A percentile compares a stretch with the other conserved stretches of the same genome.
These are phyloP conservation scores for Monochamus alternatus DNA, from an alignment of 2,888 invertebrate genomes.

Conservation along the genomic window DNA sequence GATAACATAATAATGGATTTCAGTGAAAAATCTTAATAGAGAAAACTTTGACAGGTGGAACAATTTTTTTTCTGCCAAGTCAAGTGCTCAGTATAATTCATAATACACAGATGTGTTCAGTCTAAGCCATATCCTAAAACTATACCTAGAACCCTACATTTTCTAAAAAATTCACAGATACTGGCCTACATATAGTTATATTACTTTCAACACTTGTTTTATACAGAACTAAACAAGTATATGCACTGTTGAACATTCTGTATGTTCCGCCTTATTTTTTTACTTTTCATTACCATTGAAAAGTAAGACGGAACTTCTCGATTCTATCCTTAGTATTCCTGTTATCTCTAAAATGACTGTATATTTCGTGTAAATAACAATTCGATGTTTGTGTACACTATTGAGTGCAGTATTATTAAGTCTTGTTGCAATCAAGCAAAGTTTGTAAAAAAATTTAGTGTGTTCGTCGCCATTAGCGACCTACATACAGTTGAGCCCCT, in stretches of 20 bases:
- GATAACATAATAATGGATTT: not conserved
- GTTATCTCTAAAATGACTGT: constrained; percentile 24
- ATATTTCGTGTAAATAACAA: constrained; percentile 40
- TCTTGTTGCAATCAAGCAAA: constrained; percentile 47
- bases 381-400: constrained; percentile 32
- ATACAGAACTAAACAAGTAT: not conserved
- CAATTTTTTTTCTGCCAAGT: too few relatives aligned
- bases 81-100: not conserved
- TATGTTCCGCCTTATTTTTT: constrained; percentile 12
- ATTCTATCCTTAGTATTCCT: constrained; percentile 14
- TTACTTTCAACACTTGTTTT: not conserved
- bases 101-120: not conserved
- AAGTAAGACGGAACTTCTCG: constrained; percentile 18
- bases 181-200: not conserved
- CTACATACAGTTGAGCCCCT: constrained; percentile 57
- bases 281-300: constrained; percentile 15
- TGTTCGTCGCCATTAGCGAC: constrained; percentile 48
- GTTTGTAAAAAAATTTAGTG: constrained; percentile 53
- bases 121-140: too few relatives aligned
- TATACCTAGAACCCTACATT: too few relatives aligned
- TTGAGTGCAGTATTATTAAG: constrained; percentile 45
- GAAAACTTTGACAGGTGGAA: too few relatives aligned
- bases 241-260: not conserved
- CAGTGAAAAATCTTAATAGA: too few relatives aligned
- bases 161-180: constrained; percentile 28